Evolutionary conservation across 2,888 invertebrate species (phyloP).

Genomic region (Plagodis dolabraria): DNA sequence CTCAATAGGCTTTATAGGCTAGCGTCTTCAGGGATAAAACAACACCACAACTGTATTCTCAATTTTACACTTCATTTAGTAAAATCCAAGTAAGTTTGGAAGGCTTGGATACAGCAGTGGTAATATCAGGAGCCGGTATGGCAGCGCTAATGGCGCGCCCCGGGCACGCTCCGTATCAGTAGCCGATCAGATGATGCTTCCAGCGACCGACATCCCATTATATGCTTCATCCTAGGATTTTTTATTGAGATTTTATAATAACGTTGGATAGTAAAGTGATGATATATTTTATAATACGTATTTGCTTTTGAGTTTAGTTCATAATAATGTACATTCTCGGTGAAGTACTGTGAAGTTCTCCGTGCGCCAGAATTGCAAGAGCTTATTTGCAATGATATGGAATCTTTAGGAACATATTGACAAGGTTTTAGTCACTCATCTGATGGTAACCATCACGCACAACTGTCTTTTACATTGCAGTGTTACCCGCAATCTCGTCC

Average conservation of each 20-base stretch:
- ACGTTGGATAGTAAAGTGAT: slow-evolving; percentile 10
- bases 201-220: slow-evolving; percentile 53
- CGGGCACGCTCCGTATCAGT: slow-evolving; percentile 67
- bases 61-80: too few species aligned
- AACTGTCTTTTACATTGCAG: too few species aligned
- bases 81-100: background rate
- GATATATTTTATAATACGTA: slow-evolving; percentile 16
- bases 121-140: slow-evolving; percentile 67
- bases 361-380: too few species aligned
- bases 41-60: too few species aligned
- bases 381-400: too few species aligned
- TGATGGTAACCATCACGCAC: too few species aligned
- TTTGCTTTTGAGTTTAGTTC: slow-evolving; percentile 12
- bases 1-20: too few species aligned
- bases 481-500: too few species aligned
- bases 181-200: slow-evolving; percentile 51
- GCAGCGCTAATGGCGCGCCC: slow-evolving; percentile 73
- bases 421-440: too few species aligned
- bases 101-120: slow-evolving; percentile 47
- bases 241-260: slow-evolving; percentile 41
- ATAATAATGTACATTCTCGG: background rate
- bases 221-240: slow-evolving; percentile 41
- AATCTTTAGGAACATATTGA: too few species aligned
- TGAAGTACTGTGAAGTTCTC: background rate
- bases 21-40: too few species aligned